phyloP scores from a whole-genome alignment of 2,113 vertebrate genomes.

The Phycodurus eques region DNA sequence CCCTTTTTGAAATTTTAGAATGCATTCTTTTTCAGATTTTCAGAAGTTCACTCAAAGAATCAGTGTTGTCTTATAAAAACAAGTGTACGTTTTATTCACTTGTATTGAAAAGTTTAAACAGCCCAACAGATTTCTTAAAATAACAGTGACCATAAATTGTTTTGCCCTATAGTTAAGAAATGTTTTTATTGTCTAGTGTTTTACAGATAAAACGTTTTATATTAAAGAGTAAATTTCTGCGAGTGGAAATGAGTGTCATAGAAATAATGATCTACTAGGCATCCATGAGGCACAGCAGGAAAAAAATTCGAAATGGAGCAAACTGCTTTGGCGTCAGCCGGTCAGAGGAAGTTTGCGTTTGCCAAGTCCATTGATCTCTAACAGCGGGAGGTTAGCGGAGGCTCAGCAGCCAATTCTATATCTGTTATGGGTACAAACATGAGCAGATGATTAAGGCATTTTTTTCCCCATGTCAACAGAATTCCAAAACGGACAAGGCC shows the following conservation, averaged over 20 bases:
- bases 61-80: background rate
- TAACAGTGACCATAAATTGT: background rate
- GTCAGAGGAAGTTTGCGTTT: slow-evolving; percentile 37
- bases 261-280: slow-evolving; percentile 1
- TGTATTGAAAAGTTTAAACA: background rate
- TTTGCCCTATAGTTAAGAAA: slow-evolving; percentile 1
- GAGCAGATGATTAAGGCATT: slow-evolving; percentile 43
- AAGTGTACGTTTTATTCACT: background rate
- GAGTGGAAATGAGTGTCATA: slow-evolving; percentile 4
- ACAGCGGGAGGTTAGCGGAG: slow-evolving; percentile 37
- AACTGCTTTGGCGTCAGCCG: slow-evolving; percentile 19
- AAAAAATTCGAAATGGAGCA: slow-evolving; percentile 38
- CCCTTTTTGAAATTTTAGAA: background rate
- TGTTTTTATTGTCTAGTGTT: background rate
- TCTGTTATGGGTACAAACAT: slow-evolving; percentile 21
- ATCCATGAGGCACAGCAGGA: slow-evolving; percentile 17
- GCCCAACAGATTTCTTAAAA: background rate
- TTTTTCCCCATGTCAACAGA: slow-evolving; percentile 27
- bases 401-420: slow-evolving; percentile 46
- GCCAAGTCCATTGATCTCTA: slow-evolving; percentile 49
- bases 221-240: slow-evolving; percentile 8
- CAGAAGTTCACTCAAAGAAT: background rate
- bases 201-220: background rate
- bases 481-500: slow-evolving; percentile 19
- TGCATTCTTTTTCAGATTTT: background rate